A percentile compares a stretch with the other conserved stretches of the same genome.
Evolutionary conservation across 2,888 invertebrate species (phyloP).

Genomic region (Griposia aprilina): DNA sequence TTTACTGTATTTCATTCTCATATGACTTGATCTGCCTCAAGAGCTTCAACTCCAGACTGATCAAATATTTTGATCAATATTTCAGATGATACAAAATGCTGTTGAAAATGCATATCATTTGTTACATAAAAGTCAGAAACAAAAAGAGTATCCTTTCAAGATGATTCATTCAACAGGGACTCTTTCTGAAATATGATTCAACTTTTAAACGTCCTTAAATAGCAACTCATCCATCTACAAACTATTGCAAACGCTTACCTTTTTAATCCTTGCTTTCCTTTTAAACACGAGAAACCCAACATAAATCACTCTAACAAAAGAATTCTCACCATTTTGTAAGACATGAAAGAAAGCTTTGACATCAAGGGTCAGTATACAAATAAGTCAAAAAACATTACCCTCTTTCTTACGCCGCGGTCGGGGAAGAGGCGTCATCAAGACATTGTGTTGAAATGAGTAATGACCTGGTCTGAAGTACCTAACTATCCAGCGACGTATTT

Average conservation of each 20-base stretch:
- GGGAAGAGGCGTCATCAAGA: slow-evolving; percentile 41
- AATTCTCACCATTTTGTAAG: slow-evolving; percentile 44
- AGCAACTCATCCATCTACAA: background rate
- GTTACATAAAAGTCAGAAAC: too few species aligned
- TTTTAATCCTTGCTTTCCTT: slow-evolving; percentile 38
- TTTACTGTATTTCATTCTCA: too few species aligned
- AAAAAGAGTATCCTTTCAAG: background rate
- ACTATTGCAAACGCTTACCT: slow-evolving; percentile 31
- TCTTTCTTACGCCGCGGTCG: slow-evolving; percentile 39
- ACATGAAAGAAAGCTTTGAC: slow-evolving; percentile 57
- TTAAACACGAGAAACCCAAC: slow-evolving; percentile 31
- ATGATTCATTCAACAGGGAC: background rate
- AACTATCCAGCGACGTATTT: slow-evolving; percentile 33
- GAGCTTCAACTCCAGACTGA: too few species aligned
- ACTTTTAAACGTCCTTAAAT: slow-evolving; percentile 7
- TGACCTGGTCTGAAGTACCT: slow-evolving; percentile 35
- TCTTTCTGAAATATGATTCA: background rate
- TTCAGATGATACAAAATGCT: too few species aligned
- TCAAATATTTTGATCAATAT: too few species aligned
- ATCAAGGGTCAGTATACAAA: slow-evolving; percentile 59
- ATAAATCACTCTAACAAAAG: slow-evolving; percentile 56
- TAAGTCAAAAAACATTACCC: slow-evolving; percentile 61
- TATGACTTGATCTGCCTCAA: too few species aligned
- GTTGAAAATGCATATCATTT: too few species aligned
- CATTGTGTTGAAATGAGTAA: slow-evolving; percentile 61